phyloP scores from a whole-genome alignment of 2,113 vertebrate species.

The Phasianus colchicus region DNA sequence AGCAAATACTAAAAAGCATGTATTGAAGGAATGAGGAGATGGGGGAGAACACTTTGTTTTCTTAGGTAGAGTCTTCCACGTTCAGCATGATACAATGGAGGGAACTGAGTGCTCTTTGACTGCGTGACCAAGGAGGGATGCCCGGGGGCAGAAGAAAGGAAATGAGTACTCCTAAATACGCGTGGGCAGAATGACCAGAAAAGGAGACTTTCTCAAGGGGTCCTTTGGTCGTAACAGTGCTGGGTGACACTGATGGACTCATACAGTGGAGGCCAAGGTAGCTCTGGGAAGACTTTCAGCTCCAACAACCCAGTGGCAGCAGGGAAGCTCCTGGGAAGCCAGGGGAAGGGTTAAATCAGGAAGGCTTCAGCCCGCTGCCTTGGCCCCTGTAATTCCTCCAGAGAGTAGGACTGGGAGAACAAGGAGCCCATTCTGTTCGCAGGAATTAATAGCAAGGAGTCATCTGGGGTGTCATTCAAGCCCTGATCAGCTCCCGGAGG shows the following conservation, averaged over 20 bases:
- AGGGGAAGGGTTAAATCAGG: constrained; percentile 79
- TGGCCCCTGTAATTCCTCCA: constrained; percentile 78
- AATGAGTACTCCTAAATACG: not conserved
- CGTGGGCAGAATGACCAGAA: not conserved
- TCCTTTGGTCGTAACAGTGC: not conserved
- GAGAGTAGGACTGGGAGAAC: constrained; percentile 81
- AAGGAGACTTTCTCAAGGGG: not conserved
- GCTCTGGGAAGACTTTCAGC: not conserved
- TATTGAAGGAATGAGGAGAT: not conserved
- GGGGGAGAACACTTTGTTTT: not conserved
- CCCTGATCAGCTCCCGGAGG: constrained; percentile 83
- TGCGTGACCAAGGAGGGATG: not conserved
- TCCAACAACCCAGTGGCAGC: not conserved
- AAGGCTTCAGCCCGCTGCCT: constrained; percentile 77
- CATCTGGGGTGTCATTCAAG: constrained; percentile 85
- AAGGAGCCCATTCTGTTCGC: constrained; percentile 83
- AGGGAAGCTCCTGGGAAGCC: constrained; percentile 35
- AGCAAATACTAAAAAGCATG: not conserved
- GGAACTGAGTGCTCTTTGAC: not conserved
- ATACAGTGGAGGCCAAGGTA: not conserved
- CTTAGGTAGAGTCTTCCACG: not conserved
- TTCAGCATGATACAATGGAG: not conserved
- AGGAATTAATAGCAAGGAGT: constrained; percentile 87
- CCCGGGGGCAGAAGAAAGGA: not conserved
- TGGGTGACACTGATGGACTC: not conserved